Base-by-base conservation (phyloP, 2,797 vertebrate species). In the Micromesistius poutassou region DNA sequence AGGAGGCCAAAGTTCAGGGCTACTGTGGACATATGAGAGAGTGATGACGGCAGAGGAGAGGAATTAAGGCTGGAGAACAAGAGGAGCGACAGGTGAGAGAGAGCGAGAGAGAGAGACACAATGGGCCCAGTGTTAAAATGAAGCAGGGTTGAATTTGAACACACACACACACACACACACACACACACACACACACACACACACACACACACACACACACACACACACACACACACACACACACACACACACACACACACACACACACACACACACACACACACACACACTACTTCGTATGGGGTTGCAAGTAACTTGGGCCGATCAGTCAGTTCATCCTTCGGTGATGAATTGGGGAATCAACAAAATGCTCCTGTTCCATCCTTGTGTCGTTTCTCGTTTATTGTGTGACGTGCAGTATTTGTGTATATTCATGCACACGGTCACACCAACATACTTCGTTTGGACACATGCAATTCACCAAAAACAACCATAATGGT, bases 241-340 rank as follows among this genome's bases (percentile, higher is more conserved):
- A 78, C 72, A 42, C 70, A 77, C 31, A 78, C 66, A 73, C 28
- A 12, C 10, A 68, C 62, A 68, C 62, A n/a, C 25, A n/a, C 62
- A 68, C 25, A n/a, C 62, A 13, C 14, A 66, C 28, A 70, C 28
- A 25, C 30, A 72, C 25, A 36, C 25, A 19, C 40, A 33, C 42
- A 42, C 40, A 46, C 40, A 46, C 40, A 3, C 42, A 2, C 10
- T 33, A 33, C 2, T 5, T 33, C 5, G 33, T 33, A 33, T 33
- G 2, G 33, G 5, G 2, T n/a, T n/a, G n/a, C n/a, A n/a, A n/a
- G n/a, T n/a, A n/a, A n/a, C n/a, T n/a, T n/a, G n/a, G n/a, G 38
- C 2, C 33, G 33, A 35, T 35, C 1, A 35, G 33, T 35, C 33
- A 35, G 33, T 35, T 35, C 33, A 35, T 7, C 33, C 33, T 35